phyloP scores from a whole-genome alignment of 2,888 invertebrate genomes.

The Conomelus anceps region DNA sequence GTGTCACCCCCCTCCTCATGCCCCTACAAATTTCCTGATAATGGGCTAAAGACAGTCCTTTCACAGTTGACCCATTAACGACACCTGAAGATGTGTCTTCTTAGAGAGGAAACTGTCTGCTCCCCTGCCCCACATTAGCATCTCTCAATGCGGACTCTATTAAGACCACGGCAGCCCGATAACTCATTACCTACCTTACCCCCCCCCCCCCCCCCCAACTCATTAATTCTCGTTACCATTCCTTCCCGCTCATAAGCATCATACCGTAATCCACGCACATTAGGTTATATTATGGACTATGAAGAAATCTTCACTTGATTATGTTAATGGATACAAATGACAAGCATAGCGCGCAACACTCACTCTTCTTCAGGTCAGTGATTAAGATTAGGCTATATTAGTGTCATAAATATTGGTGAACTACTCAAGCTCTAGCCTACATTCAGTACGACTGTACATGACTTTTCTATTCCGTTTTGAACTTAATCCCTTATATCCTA shows the following conservation, averaged over 20 bases:
- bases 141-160: no score
- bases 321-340: neutral
- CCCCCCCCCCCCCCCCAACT: no score
- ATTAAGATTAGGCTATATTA: neutral
- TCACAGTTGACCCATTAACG: neutral
- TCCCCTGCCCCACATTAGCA: neutral
- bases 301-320: neutral
- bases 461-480: no score
- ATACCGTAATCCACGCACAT: neutral
- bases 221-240: no score
- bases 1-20: neutral
- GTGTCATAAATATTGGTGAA: neutral
- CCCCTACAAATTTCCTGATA: neutral
- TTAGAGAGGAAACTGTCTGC: neutral
- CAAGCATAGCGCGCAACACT: neutral
- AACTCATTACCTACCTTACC: neutral
- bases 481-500: no score
- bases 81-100: neutral
- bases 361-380: neutral
- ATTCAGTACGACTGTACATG: no score
- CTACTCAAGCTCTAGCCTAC: neutral
- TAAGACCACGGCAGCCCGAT: neutral
- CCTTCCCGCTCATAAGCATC: no score
- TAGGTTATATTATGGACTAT: neutral
- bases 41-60: neutral